Evolutionary conservation across 2,113 vertebrate species (phyloP), one percentile per base, ranked within the genome.

Genomic region (Garra rufa): DNA sequence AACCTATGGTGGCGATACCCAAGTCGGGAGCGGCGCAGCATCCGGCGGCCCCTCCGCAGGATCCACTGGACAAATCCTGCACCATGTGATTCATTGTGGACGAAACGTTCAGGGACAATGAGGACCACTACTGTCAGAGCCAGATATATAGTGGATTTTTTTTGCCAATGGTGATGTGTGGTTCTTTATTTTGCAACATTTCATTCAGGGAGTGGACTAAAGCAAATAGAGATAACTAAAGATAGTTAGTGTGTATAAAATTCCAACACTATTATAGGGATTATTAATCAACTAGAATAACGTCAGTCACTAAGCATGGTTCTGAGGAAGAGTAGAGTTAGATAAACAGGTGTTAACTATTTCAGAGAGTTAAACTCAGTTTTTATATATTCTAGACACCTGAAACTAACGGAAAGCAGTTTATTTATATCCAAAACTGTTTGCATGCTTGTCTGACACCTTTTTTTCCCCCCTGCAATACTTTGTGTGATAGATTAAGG

Each of bases 21-120:
- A 99, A 97, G 93, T 95, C 95, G 80, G 94, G 94, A 85, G 96
- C 96, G 79, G 93, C 93, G 15, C 86, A 96, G 55, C 96, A 96
- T 84, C 95, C 97, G 67, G 88, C 95, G 1, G 88, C 95, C 0
- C 88, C 96, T 50, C 85, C 96, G 88, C 97, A 98, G 92, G 96
- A 96, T 87, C 93, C 97, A 55, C 88, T 96, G 43, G 98, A 99
- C 93, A 99, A 98, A 91, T 98, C 98, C 87, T 99, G 98, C 94
- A 99, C 98, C 75, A 99, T 99, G 98, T 99, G 93, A 95, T 89
- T 8, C 52, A 19, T 34, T 70, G 59, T 48, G 2, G 38, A 59
- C 14, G 52, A 52, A 21, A 55, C 48, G 34, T 46, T 69, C 21
- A 83, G 44, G 65, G 65, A 48, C 19, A 14, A 10, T 3, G 38